A percentile compares a stretch with the other conserved stretches of the same genome.
Conservation (phyloP, 2,113 vertebrate species). For the Corynorhinus townsendii region DNA sequence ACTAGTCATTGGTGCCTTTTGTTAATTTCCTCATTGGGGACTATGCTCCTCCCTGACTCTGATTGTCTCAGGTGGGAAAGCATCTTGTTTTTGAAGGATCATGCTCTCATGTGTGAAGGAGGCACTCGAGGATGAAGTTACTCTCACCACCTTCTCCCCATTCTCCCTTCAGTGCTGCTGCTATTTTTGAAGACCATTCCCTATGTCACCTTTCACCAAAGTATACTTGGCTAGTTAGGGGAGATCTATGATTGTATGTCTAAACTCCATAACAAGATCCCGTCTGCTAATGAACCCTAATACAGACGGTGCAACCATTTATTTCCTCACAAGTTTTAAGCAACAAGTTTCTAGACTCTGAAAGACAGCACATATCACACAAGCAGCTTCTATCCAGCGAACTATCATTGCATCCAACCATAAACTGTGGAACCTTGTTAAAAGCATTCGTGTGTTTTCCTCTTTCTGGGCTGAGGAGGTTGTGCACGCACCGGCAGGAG, state of each 20-base stretch:
- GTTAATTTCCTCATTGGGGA: conserved; percentile 50
- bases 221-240: conserved; percentile 2
- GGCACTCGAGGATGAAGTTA: neutral
- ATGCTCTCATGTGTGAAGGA: neutral
- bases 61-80: conserved; percentile 16
- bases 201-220: conserved; percentile 59
- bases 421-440: neutral
- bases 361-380: conserved; percentile 56
- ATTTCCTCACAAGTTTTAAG: conserved; percentile 68
- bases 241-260: conserved; percentile 67
- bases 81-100: neutral
- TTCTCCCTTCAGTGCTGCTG: neutral
- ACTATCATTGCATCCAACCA: conserved; percentile 55
- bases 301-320: conserved; percentile 66
- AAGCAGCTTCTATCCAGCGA: conserved; percentile 69
- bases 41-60: neutral
- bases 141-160: neutral
- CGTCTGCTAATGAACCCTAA: conserved; percentile 69
- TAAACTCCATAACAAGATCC: conserved; percentile 44
- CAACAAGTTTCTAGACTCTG: conserved; percentile 61
- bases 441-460: neutral
- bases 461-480: neutral
- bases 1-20: conserved; percentile 63
- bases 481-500: neutral
- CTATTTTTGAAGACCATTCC: conserved; percentile 21